phyloP scores from a whole-genome alignment of 2,113 vertebrate species.

The Circaetus cinerascens region DNA sequence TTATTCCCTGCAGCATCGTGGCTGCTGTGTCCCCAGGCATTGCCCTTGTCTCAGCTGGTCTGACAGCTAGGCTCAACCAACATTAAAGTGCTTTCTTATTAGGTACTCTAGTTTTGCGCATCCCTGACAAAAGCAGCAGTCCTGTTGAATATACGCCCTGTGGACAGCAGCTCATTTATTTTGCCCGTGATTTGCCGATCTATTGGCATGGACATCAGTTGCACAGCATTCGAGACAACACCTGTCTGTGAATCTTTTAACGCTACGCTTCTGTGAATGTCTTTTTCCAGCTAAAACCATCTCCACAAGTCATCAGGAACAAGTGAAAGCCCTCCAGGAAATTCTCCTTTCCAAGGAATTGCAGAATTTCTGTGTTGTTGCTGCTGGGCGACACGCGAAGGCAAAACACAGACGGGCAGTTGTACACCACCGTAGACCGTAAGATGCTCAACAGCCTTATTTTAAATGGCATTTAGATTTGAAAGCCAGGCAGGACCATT shows the following conservation, averaged over 20 bases:
- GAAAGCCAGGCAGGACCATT: neutral
- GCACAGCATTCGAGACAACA: neutral
- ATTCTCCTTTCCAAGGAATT: neutral
- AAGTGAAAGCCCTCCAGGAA: neutral
- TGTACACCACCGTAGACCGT: rapidly evolving
- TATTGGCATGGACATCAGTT: rapidly evolving
- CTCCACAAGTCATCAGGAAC: neutral
- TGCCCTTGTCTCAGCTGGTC: neutral
- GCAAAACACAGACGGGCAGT: neutral
- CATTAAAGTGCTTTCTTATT: neutral
- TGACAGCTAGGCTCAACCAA: neutral
- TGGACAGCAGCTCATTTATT: neutral
- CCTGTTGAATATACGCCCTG: neutral
- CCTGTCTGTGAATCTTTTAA: neutral
- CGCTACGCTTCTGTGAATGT: neutral
- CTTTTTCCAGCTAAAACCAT: neutral
- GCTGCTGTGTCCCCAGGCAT: neutral
- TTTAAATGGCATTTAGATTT: neutral
- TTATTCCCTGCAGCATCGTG: neutral
- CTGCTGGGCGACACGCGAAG: neutral
- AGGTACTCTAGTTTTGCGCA: neutral
- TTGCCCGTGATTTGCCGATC: neutral
- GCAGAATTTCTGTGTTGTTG: neutral
- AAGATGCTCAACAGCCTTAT: neutral
- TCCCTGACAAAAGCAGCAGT: neutral